A percentile compares a stretch with the other conserved stretches of the same genome.
Conservation (phyloP, 2,113 vertebrate genomes). For the Cephalophus harveyi region DNA sequence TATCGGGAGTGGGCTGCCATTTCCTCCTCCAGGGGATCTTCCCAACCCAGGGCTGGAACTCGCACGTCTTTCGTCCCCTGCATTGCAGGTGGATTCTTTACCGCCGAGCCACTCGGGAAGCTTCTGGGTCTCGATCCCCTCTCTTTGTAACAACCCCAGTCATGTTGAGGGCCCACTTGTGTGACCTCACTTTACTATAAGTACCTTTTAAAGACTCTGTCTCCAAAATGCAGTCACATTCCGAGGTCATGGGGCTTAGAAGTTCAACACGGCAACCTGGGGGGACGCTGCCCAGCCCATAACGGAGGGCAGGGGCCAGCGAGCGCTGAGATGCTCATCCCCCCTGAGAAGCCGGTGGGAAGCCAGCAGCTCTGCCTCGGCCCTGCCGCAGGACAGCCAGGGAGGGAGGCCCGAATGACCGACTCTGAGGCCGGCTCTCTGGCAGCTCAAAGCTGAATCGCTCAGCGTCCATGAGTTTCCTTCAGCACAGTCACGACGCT, state of each 20-base stretch:
- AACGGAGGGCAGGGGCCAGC: accelerated
- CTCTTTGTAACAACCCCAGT: background rate
- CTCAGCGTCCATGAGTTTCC: accelerated
- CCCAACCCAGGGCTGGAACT: background rate
- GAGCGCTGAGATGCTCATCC: accelerated
- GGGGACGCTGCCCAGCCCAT: accelerated
- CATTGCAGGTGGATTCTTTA: background rate
- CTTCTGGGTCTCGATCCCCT: background rate
- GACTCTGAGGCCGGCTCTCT: background rate
- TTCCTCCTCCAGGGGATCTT: background rate
- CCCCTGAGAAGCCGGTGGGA: accelerated
- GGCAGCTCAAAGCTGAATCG: background rate
- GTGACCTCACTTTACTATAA: background rate
- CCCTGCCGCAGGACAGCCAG: accelerated
- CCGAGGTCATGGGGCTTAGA: background rate
- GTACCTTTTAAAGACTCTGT: too few species aligned
- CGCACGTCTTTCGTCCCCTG: accelerated
- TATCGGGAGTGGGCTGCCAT: background rate
- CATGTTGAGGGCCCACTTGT: accelerated
- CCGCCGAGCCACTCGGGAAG: background rate
- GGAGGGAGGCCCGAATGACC: accelerated
- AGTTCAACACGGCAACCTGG: accelerated
- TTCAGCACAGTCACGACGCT: accelerated
- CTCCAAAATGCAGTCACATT: background rate
- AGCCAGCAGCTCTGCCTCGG: accelerated